phyloP scores from a whole-genome alignment of 1,140 invertebrate genomes.

The Drosophila serrata region DNA sequence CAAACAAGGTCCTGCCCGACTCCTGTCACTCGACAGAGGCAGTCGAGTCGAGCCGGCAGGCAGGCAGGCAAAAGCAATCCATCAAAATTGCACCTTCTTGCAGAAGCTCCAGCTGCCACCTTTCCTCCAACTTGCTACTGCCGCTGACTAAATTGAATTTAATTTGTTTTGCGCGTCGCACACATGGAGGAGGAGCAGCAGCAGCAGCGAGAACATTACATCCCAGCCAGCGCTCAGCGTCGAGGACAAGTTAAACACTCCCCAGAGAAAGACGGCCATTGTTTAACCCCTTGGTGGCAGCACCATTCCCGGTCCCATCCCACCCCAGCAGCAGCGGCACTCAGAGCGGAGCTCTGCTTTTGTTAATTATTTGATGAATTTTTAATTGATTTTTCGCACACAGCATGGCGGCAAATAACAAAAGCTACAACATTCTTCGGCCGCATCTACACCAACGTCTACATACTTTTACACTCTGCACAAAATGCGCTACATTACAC shows the following conservation, averaged over 20 bases:
- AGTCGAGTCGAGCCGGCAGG: slow-evolving; percentile 30
- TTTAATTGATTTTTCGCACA: slow-evolving; percentile 85
- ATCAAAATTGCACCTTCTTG: slow-evolving; percentile 85
- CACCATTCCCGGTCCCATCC: not conserved
- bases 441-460: slow-evolving; percentile 29
- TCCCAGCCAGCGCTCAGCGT: slow-evolving; percentile 49
- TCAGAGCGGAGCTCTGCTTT: slow-evolving; percentile 66
- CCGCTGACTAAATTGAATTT: slow-evolving; percentile 82
- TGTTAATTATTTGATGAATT: slow-evolving; percentile 85
- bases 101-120: slow-evolving; percentile 37
- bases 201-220: slow-evolving; percentile 58
- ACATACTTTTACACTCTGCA: slow-evolving; percentile 8
- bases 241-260: slow-evolving; percentile 75
- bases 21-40: slow-evolving; percentile 43
- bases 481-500: slow-evolving; percentile 54
- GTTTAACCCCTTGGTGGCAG: slow-evolving; percentile 74
- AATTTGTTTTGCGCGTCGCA: slow-evolving; percentile 82
- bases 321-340: slow-evolving; percentile 4
- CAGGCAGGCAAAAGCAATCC: slow-evolving; percentile 76
- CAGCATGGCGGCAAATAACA: slow-evolving; percentile 68
- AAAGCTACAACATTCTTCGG: slow-evolving; percentile 53
- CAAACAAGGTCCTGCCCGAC: slow-evolving; percentile 69
- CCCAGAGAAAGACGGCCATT: slow-evolving; percentile 70
- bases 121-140: slow-evolving; percentile 20
- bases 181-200: slow-evolving; percentile 45